Conservation (phyloP, 2,113 vertebrate species). For the Emydocephalus ijimae region DNA sequence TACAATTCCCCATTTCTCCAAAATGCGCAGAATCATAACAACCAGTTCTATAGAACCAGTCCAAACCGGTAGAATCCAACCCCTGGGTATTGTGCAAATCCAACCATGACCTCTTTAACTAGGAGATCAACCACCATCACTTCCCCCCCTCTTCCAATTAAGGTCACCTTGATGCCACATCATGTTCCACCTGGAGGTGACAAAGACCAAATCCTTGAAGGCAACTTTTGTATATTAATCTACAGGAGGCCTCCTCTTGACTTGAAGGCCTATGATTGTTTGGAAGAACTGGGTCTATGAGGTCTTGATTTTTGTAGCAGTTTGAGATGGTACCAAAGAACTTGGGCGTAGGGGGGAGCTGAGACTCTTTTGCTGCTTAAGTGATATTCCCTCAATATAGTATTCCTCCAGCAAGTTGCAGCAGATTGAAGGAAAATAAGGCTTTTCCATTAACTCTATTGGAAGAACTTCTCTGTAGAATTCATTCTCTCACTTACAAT, state of each 20-base stretch:
- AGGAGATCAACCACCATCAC: not conserved
- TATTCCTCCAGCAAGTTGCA: not conserved
- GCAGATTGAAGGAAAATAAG: not conserved
- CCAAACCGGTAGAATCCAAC: too few species aligned
- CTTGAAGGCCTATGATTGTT: not conserved
- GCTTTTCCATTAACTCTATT: not conserved
- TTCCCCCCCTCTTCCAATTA: too few species aligned
- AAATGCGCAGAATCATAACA: too few species aligned
- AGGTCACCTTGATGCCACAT: not conserved
- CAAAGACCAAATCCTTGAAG: not conserved
- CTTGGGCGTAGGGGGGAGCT: rapidly evolving
- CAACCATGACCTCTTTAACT: not conserved
- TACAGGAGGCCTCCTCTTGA: not conserved
- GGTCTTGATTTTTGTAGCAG: not conserved
- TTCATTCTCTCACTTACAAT: not conserved
- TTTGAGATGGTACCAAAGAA: not conserved
- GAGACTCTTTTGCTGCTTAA: not conserved
- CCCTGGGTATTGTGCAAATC: not conserved
- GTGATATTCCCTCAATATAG: not conserved
- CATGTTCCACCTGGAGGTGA: not conserved
- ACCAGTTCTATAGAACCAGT: too few species aligned
- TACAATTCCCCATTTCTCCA: too few species aligned
- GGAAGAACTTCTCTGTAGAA: not conserved
- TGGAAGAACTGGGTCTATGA: not conserved
- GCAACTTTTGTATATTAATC: not conserved